These are phyloP conservation scores for Xylota sylvarum DNA, from an alignment of 2,888 invertebrate species.

Conservation along the genomic window DNA sequence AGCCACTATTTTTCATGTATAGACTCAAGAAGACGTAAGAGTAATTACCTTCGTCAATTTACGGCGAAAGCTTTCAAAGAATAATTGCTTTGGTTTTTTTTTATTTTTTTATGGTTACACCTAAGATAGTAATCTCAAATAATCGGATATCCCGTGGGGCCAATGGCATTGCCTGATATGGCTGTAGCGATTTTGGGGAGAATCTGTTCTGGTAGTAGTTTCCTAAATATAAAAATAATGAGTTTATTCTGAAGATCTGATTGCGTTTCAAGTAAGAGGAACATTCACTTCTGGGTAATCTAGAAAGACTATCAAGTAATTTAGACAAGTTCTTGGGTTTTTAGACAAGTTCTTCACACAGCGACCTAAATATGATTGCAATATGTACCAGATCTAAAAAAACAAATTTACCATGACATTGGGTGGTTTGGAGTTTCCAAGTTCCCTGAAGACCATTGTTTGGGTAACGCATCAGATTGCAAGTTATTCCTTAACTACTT, in stretches of 20 bases:
- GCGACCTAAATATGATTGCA: too few relatives aligned
- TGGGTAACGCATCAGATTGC: too few relatives aligned
- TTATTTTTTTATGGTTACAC: constrained; percentile 2
- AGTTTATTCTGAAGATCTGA: background rate
- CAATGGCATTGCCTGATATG: background rate
- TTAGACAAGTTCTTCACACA: too few relatives aligned
- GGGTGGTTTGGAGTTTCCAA: too few relatives aligned
- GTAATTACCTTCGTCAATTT: constrained; percentile 37
- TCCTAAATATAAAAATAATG: background rate
- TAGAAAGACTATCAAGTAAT: too few relatives aligned
- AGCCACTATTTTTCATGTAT: background rate
- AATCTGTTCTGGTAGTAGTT: background rate
- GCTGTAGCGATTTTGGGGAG: background rate
- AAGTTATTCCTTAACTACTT: too few relatives aligned
- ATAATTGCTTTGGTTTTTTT: constrained; percentile 23
- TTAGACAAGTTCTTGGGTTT: too few relatives aligned
- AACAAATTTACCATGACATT: too few relatives aligned
- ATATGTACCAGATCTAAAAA: too few relatives aligned
- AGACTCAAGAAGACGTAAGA: background rate
- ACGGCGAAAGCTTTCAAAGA: constrained; percentile 24
- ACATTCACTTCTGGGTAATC: too few relatives aligned
- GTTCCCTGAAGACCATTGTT: too few relatives aligned
- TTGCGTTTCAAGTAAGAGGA: background rate
- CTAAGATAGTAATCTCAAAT: constrained; percentile 26
- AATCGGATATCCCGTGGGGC: constrained; percentile 19